Evolutionary conservation across 2,113 vertebrate species (phyloP), one percentile per base, ranked within the genome.

Genomic region (Machaerirhynchus nigripectus): DNA sequence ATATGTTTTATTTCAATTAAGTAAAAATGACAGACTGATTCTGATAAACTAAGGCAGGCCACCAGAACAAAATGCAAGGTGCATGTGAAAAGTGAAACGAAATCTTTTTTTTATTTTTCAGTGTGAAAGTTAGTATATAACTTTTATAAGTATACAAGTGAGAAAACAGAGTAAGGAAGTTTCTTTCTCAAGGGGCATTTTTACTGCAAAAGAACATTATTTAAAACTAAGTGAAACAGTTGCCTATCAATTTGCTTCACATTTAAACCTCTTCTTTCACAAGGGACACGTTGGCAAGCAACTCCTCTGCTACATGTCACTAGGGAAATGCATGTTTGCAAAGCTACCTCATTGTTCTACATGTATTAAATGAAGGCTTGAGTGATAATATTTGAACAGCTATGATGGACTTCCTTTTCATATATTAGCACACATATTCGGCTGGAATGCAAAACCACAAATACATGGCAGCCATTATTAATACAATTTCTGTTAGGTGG

Each of bases 1-100:
- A 63, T 77, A 49, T 8, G 14, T 33, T 70, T 91, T 63, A 44
- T 59, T 89, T 87, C 78, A 60, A 90, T 94, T 92, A 95, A 81
- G 76, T 70, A 78, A 81, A 97, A 96, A 96, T 71, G 59, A 87
- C 65, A 96, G 81, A 67, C 61, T 80, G 82, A 91, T 81, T 95
- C 93, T 77, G 71, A 80, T 65, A 74, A 95, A 90, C 33, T 65
- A 59, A 76, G 63, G 65, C 65, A 89, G 61, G 75, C 53, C 3
- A 5, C 24, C 47, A 91, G 61, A 78, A 92, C 42, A 88, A 93
- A 94, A 96, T 37, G 8, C 46, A 77, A 92, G 9, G 26, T 7
- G 6, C 7, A 6, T 3, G 7, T 61, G 18, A 77, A 70, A 91
- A 86, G 17, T 13, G 9, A 49, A 89, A 94, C 39, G 47, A 59